Evolutionary conservation across 2,113 vertebrate species (phyloP).

Genomic region (Nibea albiflora): DNA sequence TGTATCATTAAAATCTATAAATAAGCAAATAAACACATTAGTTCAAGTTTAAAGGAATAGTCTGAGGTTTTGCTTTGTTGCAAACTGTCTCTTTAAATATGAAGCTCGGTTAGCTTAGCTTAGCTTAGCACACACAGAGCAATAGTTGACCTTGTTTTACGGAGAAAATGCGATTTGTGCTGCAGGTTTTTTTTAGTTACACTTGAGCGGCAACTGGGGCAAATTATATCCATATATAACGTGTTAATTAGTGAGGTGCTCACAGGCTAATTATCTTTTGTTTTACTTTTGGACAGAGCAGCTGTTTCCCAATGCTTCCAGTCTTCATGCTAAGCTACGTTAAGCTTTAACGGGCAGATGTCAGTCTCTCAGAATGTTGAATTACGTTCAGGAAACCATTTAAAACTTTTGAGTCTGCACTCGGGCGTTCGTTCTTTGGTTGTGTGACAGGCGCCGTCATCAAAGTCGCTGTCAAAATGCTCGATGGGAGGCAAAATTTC

Average conservation of each 20-base stretch:
- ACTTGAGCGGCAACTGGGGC: not conserved
- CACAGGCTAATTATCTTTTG: not conserved
- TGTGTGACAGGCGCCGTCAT: not conserved
- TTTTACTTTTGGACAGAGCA: too few species aligned
- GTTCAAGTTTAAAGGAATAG: not conserved
- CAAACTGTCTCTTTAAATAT: not conserved
- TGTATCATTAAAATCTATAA: too few species aligned
- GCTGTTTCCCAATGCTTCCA: not conserved
- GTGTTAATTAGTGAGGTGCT: not conserved
- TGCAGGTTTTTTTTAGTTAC: not conserved
- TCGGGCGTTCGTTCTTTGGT: too few species aligned
- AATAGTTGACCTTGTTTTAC: not conserved
- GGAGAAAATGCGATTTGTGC: too few species aligned
- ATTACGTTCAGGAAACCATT: too few species aligned
- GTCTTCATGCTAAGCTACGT: not conserved
- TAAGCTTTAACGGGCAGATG: not conserved
- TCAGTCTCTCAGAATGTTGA: not conserved
- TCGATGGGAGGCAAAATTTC: constrained; percentile 2
- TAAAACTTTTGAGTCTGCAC: too few species aligned
- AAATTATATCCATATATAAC: not conserved
- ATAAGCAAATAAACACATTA: too few species aligned
- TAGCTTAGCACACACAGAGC: not conserved
- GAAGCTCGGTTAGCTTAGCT: not conserved
- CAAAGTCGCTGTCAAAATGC: constrained; percentile 28
- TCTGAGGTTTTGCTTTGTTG: too few species aligned